phyloP scores from a whole-genome alignment of 2,113 vertebrate genomes.

The Rhabdomys dilectus region DNA sequence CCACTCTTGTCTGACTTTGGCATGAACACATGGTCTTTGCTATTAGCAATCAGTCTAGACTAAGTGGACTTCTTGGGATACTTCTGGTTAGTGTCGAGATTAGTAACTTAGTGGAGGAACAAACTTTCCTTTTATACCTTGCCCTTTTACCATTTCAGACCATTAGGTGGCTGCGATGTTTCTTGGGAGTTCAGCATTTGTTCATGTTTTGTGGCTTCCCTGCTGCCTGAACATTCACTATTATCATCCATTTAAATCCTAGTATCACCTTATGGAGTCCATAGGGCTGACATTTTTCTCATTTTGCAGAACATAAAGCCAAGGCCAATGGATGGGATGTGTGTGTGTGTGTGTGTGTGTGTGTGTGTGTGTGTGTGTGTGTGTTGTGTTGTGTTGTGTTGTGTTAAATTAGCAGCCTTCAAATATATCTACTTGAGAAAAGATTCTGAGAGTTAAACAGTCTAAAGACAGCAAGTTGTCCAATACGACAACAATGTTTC shows the following conservation, averaged over 20 bases:
- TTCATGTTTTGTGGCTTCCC: background rate
- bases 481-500: background rate
- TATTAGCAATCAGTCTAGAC: background rate
- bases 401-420: conserved; percentile 17
- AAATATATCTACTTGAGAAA: background rate
- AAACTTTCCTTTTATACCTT: background rate
- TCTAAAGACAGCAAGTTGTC: background rate
- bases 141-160: background rate
- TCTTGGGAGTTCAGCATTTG: background rate
- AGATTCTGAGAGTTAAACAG: background rate
- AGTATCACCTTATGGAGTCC: background rate
- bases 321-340: background rate
- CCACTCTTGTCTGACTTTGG: background rate
- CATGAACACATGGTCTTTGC: background rate
- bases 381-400: background rate
- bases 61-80: background rate
- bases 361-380: background rate
- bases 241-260: background rate
- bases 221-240: background rate
- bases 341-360: no score
- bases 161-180: background rate
- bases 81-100: background rate
- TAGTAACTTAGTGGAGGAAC: background rate
- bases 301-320: conserved; percentile 12
- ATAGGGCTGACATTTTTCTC: background rate